Percentiles rank a stretch among this genome's conserved stretches.
Evolutionary conservation across 2,888 invertebrate species (phyloP).

Genomic region (Thecocarcelia acutangulata): DNA sequence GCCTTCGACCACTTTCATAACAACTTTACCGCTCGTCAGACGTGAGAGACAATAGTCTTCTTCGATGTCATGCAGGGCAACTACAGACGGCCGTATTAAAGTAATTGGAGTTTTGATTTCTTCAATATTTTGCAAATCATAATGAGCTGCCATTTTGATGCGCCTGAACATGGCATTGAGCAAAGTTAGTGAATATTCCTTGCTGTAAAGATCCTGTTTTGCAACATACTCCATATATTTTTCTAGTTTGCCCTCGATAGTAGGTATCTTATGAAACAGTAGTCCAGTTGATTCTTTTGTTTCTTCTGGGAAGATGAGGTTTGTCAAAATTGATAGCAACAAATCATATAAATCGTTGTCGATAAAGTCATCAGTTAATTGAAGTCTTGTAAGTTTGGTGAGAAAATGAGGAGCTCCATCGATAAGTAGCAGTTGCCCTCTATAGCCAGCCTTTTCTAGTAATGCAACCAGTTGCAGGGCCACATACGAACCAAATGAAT

Average conservation of each 20-base stretch:
- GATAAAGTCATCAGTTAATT: constrained; percentile 74
- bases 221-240: constrained; percentile 81
- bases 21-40: constrained; percentile 83
- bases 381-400: constrained; percentile 81
- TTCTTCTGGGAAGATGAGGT: constrained; percentile 78
- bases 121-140: constrained; percentile 80
- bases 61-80: constrained; percentile 82
- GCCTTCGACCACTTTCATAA: constrained; percentile 86
- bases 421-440: constrained; percentile 86
- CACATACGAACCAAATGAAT: constrained; percentile 92
- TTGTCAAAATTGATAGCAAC: constrained; percentile 75
- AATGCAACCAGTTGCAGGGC: constrained; percentile 88
- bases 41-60: constrained; percentile 86
- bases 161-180: constrained; percentile 83
- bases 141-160: constrained; percentile 83
- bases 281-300: constrained; percentile 75
- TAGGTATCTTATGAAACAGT: constrained; percentile 83
- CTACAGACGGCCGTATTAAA: constrained; percentile 85
- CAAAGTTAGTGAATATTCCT: constrained; percentile 80
- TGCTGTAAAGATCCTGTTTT: constrained; percentile 80
- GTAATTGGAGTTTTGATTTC: constrained; percentile 83
- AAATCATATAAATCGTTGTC: constrained; percentile 78
- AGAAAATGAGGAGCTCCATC: constrained; percentile 91
- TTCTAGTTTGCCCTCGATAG: constrained; percentile 84
- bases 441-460: constrained; percentile 86